Evolutionary conservation across 2,888 invertebrate species (phyloP), one percentile per base, ranked within the genome.

Genomic region (Helleia helle): DNA sequence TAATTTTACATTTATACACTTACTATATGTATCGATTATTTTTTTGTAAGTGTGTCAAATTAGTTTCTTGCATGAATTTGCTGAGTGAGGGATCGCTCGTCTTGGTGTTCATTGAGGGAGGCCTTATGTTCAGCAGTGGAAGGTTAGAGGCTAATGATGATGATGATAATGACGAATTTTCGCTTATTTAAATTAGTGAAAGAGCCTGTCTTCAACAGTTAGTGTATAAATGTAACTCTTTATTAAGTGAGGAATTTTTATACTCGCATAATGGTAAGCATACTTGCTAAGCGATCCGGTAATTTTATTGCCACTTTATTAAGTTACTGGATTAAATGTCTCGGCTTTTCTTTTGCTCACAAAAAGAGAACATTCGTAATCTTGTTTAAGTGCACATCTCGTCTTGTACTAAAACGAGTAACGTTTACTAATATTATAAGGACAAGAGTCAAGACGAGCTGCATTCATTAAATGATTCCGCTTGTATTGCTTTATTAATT

Each of bases 171-270:
- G n/a, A n/a, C n/a, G n/a, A n/a, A n/a, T n/a, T n/a, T n/a, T n/a
- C n/a, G n/a, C n/a, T n/a, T n/a, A n/a, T n/a, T n/a, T n/a, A n/a
- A n/a, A n/a, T n/a, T n/a, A n/a, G n/a, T n/a, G n/a, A n/a, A n/a
- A n/a, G n/a, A n/a, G n/a, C n/a, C n/a, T n/a, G 9, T 26, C 9
- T 26, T 26, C n/a, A 4, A 3, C n/a, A n/a, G 9, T n/a, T 26
- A 15, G n/a, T 14, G 15, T 38, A n/a, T n/a, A n/a, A 24, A 34
- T 9, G 24, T 36, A 36, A 72, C 67, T 65, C 68, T 79, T 77
- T 75, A 80, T 77, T 71, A 71, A 67, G 69, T 65, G 62, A 62
- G 55, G 70, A 69, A 61, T 60, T 72, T 74, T 75, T 69, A 73
- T 66, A 65, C 58, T 56, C 61, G 41, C 54, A 51, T 71, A 68